These are phyloP conservation scores for Metalampra italica DNA, from an alignment of 2,888 invertebrate species.

Conservation along the genomic window DNA sequence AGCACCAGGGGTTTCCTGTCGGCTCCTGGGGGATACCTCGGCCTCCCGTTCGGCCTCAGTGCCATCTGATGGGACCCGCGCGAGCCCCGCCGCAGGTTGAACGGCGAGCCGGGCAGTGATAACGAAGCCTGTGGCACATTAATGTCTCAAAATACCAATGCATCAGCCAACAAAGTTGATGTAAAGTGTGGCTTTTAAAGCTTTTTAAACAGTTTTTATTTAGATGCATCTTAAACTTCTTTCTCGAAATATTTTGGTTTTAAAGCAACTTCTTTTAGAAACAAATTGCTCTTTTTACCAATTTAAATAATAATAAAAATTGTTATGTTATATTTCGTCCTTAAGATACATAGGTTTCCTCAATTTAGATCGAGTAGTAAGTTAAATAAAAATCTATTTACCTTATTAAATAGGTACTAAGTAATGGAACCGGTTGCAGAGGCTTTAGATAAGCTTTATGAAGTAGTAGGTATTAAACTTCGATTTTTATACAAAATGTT, in stretches of 20 bases:
- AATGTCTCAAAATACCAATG: slow-evolving; percentile 26
- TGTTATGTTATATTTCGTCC: neutral
- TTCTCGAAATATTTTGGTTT: slow-evolving; percentile 15
- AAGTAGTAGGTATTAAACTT: slow-evolving; percentile 29
- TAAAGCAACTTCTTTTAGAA: slow-evolving; percentile 3
- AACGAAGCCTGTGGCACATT: slow-evolving; percentile 88
- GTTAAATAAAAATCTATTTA: slow-evolving; percentile 13
- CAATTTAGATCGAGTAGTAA: slow-evolving; percentile 64
- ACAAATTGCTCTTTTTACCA: neutral
- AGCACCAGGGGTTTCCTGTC: slow-evolving; percentile 96
- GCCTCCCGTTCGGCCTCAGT: slow-evolving; percentile 87
- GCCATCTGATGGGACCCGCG: slow-evolving; percentile 96
- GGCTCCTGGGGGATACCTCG: slow-evolving; percentile 88
- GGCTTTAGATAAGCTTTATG: slow-evolving; percentile 53
- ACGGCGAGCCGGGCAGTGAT: slow-evolving; percentile 97
- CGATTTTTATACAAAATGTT: slow-evolving; percentile 32
- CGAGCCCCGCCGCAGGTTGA: slow-evolving; percentile 93
- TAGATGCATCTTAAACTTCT: slow-evolving; percentile 6
- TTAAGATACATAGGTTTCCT: slow-evolving; percentile 53
- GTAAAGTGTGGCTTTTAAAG: slow-evolving; percentile 4
- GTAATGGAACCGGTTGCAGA: slow-evolving; percentile 55
- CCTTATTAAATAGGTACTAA: slow-evolving; percentile 16
- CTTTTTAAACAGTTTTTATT: neutral
- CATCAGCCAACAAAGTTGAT: neutral
- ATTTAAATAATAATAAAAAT: too few species aligned